phyloP scores from a whole-genome alignment of 2,797 vertebrate genomes.

The Anguilla marmorata region DNA sequence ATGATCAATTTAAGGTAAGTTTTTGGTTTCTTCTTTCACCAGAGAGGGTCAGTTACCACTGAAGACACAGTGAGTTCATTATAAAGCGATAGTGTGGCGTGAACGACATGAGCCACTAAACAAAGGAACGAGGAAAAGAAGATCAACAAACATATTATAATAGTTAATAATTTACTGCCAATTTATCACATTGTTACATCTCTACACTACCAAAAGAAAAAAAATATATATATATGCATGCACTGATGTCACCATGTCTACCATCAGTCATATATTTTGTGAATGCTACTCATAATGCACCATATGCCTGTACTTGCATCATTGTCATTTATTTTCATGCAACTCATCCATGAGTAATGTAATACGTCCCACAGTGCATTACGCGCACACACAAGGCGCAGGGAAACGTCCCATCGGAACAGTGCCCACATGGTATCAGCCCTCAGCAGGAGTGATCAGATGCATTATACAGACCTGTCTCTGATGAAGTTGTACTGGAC shows the following conservation, averaged over 20 bases:
- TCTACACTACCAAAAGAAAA: no score
- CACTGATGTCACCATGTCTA: not conserved
- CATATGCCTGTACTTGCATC: not conserved
- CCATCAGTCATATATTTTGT: not conserved
- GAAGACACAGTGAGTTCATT: not conserved
- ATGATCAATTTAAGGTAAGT: not conserved
- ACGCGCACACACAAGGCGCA: not conserved
- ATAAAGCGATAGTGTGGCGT: not conserved
- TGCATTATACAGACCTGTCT: conserved; percentile 62
- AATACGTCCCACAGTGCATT: not conserved
- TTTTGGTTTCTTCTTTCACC: not conserved
- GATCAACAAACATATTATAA: no score
- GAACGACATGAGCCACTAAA: not conserved
- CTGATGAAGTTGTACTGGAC: conserved; percentile 76
- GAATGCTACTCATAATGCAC: not conserved
- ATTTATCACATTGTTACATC: no score
- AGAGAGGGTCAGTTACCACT: not conserved
- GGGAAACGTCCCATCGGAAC: not conserved
- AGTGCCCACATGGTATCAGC: not conserved
- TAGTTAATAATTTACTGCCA: not conserved
- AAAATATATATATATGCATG: not conserved
- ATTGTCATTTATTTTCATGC: not conserved
- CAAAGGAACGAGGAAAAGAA: not conserved
- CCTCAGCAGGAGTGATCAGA: not conserved
- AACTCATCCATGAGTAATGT: not conserved